Evolutionary conservation across 2,797 vertebrate genomes (phyloP).

Genomic region (Helarctos malayanus): DNA sequence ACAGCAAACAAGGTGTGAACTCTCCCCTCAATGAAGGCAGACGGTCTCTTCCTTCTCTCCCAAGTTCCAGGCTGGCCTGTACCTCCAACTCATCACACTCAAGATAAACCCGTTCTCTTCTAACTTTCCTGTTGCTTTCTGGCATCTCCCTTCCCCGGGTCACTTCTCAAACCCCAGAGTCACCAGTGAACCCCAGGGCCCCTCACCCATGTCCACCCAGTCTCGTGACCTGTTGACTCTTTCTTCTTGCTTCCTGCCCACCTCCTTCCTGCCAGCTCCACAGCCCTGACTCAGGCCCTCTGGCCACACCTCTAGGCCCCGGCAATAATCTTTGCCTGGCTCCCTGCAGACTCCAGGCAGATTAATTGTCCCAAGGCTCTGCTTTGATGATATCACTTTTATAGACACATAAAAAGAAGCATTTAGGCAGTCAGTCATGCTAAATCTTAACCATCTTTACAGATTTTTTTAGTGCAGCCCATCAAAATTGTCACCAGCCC

Average conservation of each 20-base stretch:
- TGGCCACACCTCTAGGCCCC: accelerated
- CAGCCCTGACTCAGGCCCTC: neutral
- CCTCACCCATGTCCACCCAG: too few relatives aligned
- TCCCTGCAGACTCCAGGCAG: neutral
- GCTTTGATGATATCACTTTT: slow-evolving; percentile 70
- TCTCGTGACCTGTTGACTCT: neutral
- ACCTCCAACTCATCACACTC: neutral
- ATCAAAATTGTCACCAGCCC: slow-evolving; percentile 60
- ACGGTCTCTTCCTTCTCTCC: neutral
- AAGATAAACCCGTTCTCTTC: neutral
- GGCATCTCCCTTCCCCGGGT: neutral
- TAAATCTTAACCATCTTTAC: slow-evolving; percentile 70
- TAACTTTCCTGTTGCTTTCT: neutral
- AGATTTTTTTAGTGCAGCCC: slow-evolving; percentile 68
- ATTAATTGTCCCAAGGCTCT: slow-evolving; percentile 39
- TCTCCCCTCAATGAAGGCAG: too few relatives aligned
- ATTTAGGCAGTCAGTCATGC: slow-evolving; percentile 64
- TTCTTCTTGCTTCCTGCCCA: neutral
- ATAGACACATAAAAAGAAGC: slow-evolving; percentile 71
- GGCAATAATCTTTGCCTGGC: neutral
- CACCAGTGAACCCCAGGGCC: neutral
- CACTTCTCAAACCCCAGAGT: neutral
- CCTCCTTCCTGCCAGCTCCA: neutral
- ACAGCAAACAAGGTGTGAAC: too few relatives aligned
- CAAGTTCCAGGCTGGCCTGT: neutral